These are phyloP conservation scores for Notechis scutatus DNA, from an alignment of 2,113 vertebrate species.

Conservation along the genomic window DNA sequence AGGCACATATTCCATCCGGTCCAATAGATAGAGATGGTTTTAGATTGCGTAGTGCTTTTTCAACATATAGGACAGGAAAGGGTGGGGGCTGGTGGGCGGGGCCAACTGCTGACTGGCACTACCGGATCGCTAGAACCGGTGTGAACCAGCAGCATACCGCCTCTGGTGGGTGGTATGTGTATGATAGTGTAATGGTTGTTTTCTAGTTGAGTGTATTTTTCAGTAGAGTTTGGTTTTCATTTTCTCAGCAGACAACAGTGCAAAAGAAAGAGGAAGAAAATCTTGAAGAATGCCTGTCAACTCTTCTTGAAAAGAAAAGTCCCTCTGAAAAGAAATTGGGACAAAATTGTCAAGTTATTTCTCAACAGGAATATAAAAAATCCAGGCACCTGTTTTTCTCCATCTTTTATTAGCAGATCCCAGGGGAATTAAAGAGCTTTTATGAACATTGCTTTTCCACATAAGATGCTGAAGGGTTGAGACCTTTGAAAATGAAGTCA, in stretches of 20 bases:
- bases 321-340: constrained; percentile 22
- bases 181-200: neutral
- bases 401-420: constrained; percentile 11
- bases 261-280: neutral
- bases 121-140: too few relatives aligned
- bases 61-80: too few relatives aligned
- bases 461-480: neutral
- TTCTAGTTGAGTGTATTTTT: neutral
- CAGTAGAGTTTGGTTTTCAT: constrained; percentile 18
- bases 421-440: neutral
- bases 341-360: constrained; percentile 25
- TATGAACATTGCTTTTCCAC: neutral
- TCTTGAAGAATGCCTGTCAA: constrained; percentile 9
- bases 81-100: too few relatives aligned
- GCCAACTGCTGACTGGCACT: too few relatives aligned
- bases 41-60: too few relatives aligned
- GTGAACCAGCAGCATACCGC: too few relatives aligned
- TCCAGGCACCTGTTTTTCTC: constrained; percentile 43
- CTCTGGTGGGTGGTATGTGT: neutral
- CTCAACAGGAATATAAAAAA: constrained; percentile 18
- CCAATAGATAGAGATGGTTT: too few relatives aligned
- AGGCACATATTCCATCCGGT: too few relatives aligned
- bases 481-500: constrained; percentile 33
- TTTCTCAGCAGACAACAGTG: constrained; percentile 15
- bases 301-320: constrained; percentile 47